Evolutionary conservation across 2,888 invertebrate species (phyloP), one percentile per base, ranked within the genome.

Genomic region (Bruchidius siliquastri): DNA sequence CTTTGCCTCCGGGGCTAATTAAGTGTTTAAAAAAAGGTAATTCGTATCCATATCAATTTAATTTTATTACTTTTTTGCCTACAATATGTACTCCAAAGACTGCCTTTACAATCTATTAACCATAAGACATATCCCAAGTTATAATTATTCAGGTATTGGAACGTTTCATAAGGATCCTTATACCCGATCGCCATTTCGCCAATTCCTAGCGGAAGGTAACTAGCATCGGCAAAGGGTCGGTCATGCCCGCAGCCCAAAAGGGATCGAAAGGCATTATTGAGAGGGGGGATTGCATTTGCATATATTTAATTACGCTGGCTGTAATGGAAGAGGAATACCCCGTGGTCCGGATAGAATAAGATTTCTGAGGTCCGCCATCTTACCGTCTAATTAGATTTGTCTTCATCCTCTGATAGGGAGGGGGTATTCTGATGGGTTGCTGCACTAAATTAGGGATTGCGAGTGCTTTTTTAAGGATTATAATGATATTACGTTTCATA

Each of bases 281-380:
- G 80, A 81, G 74, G 77, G 81, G 81, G 81, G n/a, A n/a, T n/a
- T 80, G 79, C 80, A 80, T 81, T 81, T 81, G 80, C 81, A 81
- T 81, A 81, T 80, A 80, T 81, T 81, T 81, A 81, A 81, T 81
- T 81, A 80, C 79, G 76, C n/a, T 18, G 21, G 76, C 76, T 77
- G 79, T 80, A 81, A 81, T 80, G 79, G 80, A 79, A 80, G 77
- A 74, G 78, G 76, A 72, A 76, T 76, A 74, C 79, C 79, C 77
- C 72, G 73, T 73, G 74, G 73, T 72, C 78, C 72, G 73, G 73
- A 74, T 73, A 71, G 75, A 75, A 71, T 78, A 78, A 79, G 79
- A 80, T 75, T 74, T 76, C 73, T 80, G 69, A n/a, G n/a, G 71
- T 72, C 77, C 76, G 81, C 81, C 81, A 81, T 81, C 81, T 81